Base-by-base conservation (phyloP, 2,113 vertebrate genomes). In the Vidua macroura region DNA sequence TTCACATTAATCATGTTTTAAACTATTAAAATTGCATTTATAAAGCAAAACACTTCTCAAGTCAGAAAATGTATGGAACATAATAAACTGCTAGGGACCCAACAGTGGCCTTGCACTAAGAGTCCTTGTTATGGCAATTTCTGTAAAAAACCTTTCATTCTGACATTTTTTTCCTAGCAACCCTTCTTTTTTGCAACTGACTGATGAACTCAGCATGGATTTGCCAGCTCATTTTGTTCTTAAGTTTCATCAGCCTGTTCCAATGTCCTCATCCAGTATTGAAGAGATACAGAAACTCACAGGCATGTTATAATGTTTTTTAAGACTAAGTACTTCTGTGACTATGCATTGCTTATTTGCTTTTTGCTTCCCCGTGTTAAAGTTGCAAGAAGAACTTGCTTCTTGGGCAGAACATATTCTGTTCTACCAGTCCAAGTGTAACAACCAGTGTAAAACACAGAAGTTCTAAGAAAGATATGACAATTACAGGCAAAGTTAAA, bases 151-250 rank as follows among this genome's bases (percentile, higher is more conserved):
- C 14, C 18, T 83, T 91, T 53, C 28, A 56, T 79, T 81, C 22
- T 68, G 39, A 27, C 27, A 19, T 13, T 58, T 60, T 52, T 60
- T 66, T 89, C 56, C 28, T 96, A 99, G 98, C 22, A 76, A 28
- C 39, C 97, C 96, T 28, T 68, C 35, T 63, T 98, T 98, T 92
- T 91, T 93, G 78, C 90, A 97, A 5, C 24, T 98, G 69, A 93
- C 83, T 39, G 96, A 98, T 41, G 96, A 95, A 33, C 56, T 95
- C 39, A 81, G 94, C 35, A 94, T 97, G 86, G 90, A 82, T 23
- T 92, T 98, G 58, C 95, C 97, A 19, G 98, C 98, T 75, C 96
- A 90, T 83, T 99, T 99, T 92, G 94, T 98, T 86, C 92, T 99
- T 73, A 98, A 87, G 53, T 97, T 99, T 88, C 94, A 98, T 43